phyloP scores from a whole-genome alignment of 2,113 vertebrate genomes.

The Pachycephala philippinensis region DNA sequence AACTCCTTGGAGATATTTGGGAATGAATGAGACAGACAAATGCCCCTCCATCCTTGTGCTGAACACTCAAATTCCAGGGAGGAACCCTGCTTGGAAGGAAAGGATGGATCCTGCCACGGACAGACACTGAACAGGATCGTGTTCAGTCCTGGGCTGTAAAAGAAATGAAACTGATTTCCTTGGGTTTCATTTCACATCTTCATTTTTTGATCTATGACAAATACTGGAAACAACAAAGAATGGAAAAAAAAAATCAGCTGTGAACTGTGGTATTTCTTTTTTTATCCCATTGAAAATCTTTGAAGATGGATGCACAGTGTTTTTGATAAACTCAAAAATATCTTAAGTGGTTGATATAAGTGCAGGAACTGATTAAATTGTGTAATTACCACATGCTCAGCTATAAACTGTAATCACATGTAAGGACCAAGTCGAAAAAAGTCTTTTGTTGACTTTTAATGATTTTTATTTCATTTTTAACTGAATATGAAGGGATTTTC shows the following conservation, averaged over 20 bases:
- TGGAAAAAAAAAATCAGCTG: background rate
- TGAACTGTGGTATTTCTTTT: background rate
- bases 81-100: background rate
- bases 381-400: background rate
- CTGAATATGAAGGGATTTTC: background rate
- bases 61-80: accelerated
- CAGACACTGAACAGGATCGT: background rate
- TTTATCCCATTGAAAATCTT: background rate
- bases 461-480: background rate
- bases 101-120: background rate
- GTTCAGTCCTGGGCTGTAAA: background rate
- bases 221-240: background rate
- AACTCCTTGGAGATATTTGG: background rate
- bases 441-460: background rate
- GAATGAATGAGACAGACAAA: accelerated
- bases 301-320: background rate
- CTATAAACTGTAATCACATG: background rate
- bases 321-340: background rate
- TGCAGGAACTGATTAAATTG: background rate
- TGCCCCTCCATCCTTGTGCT: accelerated
- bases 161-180: background rate
- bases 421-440: background rate
- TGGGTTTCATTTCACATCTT: background rate
- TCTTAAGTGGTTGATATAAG: background rate
- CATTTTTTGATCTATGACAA: background rate